Evolutionary conservation across 2,888 invertebrate species (phyloP), one percentile per base, ranked within the genome.

Genomic region (Orchestes rusci): DNA sequence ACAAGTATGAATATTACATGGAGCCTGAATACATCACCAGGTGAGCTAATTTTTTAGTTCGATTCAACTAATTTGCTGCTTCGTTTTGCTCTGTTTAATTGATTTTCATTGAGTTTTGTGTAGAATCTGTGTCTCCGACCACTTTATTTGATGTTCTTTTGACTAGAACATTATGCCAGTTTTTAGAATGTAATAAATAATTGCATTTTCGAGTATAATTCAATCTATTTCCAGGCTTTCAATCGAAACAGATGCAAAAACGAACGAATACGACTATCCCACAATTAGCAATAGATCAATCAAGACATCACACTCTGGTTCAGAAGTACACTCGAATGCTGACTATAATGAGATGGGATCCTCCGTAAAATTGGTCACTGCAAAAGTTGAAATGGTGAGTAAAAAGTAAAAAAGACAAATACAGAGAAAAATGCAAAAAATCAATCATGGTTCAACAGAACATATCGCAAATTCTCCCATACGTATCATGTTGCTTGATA

Each of bases 261-360:
- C 46, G 16, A 31, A 45, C 4, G 43, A 54, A 4, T 56, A 56
- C 41, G 57, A 58, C 13, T 55, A 51, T 35, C 48, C 45, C 4
- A 51, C 45, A 48, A 35, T 62, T 19, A 58, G 62, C 29, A 63
- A 63, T 4, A 53, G 57, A 17, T 59, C 61, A 15, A 55, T 60
- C n/a, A 49, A 37, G 13, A 44, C 54, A 17, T 57, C 58, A 7
- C 56, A 59, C 17, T 56, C 56, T 19, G 58, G 59, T 13, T 62
- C 63, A 3, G 62, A 60, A 48, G 37, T 29, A 23, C 60, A 57
- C 34, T 63, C 63, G 5, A 57, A 56, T 39, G 48, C 46, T 18
- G 63, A 61, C 13, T 56, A 59, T 15, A 62, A 62, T 36, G 65
- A 65, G 32, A 61, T 63, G 56, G 67, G 66, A 16, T 66, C 66